phyloP scores from a whole-genome alignment of 2,797 vertebrate species.

The Novumbra hubbsi region DNA sequence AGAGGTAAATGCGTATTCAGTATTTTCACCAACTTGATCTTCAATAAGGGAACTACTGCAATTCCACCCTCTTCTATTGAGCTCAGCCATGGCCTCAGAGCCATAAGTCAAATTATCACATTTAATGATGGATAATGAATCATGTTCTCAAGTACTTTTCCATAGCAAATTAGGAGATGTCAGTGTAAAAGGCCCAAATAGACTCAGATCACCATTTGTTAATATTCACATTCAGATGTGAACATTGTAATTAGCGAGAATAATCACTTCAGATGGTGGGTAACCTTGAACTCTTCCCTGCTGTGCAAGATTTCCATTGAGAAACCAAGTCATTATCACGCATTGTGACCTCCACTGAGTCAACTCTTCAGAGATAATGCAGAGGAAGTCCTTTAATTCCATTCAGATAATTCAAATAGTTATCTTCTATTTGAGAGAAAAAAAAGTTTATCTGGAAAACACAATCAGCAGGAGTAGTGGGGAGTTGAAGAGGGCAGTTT shows the following conservation, averaged over 20 bases:
- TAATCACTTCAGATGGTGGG: neutral
- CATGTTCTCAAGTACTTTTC: slow-evolving; percentile 7
- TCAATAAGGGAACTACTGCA: neutral
- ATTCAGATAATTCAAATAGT: slow-evolving; percentile 9
- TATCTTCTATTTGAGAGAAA: neutral
- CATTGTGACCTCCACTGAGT: neutral
- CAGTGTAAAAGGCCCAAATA: slow-evolving; percentile 11
- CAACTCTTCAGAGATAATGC: slow-evolving; percentile 4
- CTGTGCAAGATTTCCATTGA: neutral
- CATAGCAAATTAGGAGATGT: neutral
- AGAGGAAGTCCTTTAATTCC: neutral
- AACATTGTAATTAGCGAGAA: slow-evolving; percentile 2
- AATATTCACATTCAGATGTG: slow-evolving; percentile 17
- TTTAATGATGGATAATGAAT: slow-evolving; percentile 23
- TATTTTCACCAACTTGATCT: no score
- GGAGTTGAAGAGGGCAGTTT: slow-evolving; percentile 24
- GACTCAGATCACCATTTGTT: slow-evolving; percentile 12
- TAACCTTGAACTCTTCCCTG: neutral
- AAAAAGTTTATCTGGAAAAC: neutral
- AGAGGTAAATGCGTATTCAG: no score
- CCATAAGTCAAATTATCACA: slow-evolving; percentile 15
- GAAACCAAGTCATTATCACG: slow-evolving; percentile 7
- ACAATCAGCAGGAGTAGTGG: slow-evolving; percentile 6
- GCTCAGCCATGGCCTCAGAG: neutral
- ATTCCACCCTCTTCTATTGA: neutral